phyloP scores from a whole-genome alignment of 2,888 invertebrate genomes.

The Euzophera pinguis region DNA sequence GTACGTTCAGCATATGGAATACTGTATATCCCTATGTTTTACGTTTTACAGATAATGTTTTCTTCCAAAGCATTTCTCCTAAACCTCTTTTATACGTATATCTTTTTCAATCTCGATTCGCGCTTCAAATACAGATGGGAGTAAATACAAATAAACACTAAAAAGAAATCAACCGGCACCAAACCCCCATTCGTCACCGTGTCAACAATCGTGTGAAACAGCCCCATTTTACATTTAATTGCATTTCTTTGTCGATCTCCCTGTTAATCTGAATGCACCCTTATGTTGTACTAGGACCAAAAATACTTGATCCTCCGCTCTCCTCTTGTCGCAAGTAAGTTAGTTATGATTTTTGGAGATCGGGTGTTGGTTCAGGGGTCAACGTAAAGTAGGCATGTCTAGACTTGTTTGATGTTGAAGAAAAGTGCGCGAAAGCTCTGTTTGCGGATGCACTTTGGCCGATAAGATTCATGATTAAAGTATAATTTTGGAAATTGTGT shows the following conservation, averaged over 20 bases:
- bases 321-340: constrained; percentile 7
- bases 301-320: constrained; percentile 28
- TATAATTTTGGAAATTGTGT: constrained; percentile 10
- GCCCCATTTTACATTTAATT: constrained; percentile 79
- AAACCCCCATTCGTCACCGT: constrained; percentile 67
- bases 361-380: constrained; percentile 27
- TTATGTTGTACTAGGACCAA: constrained; percentile 49
- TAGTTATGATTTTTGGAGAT: background rate
- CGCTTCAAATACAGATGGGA: constrained; percentile 27
- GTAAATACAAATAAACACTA: constrained; percentile 44
- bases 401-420: constrained; percentile 67
- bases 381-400: constrained; percentile 38
- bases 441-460: constrained; percentile 63
- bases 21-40: no score
- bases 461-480: constrained; percentile 40
- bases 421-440: constrained; percentile 63
- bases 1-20: no score
- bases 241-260: constrained; percentile 78
- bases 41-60: no score
- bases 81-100: background rate
- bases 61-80: background rate
- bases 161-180: constrained; percentile 48
- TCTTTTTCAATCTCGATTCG: constrained; percentile 14
- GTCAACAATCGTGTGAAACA: constrained; percentile 74
- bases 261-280: constrained; percentile 75